Percentiles rank a stretch among this genome's conserved stretches.
Conservation (phyloP, 2,888 invertebrate species). For the Leptinotarsa peninsularis region DNA sequence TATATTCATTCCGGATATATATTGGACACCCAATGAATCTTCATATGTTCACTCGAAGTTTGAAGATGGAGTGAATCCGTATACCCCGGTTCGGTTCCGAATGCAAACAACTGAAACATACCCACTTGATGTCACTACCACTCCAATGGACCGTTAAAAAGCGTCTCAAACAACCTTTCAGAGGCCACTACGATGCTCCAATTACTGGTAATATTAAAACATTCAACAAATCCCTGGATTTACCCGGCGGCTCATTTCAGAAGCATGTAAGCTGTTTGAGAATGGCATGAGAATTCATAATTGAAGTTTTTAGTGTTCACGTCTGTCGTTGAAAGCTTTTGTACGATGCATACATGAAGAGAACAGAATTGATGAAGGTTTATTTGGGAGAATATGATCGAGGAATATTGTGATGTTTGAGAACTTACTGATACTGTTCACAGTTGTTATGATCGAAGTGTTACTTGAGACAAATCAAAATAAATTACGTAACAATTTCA, state of each 20-base stretch:
- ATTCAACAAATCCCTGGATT: constrained; percentile 12
- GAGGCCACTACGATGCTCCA: not conserved
- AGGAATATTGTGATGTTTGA: no score
- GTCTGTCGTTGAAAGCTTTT: not conserved
- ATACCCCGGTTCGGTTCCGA: no score
- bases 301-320: not conserved
- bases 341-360: not conserved
- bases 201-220: constrained; percentile 9
- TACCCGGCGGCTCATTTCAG: not conserved
- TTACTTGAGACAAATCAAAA: no score
- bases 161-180: not conserved
- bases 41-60: no score
- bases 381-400: no score
- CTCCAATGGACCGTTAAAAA: not conserved
- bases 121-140: not conserved
- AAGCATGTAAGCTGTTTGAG: not conserved
- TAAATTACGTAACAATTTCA: no score
- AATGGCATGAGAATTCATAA: constrained; percentile 8
- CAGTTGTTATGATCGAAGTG: no score
- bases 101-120: not conserved
- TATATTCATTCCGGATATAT: no score
- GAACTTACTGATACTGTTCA: no score
- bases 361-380: no score
- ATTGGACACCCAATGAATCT: no score
- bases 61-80: no score